Evolutionary conservation across 2,888 invertebrate species (phyloP).

Genomic region (Petrolisthes manimaculis): DNA sequence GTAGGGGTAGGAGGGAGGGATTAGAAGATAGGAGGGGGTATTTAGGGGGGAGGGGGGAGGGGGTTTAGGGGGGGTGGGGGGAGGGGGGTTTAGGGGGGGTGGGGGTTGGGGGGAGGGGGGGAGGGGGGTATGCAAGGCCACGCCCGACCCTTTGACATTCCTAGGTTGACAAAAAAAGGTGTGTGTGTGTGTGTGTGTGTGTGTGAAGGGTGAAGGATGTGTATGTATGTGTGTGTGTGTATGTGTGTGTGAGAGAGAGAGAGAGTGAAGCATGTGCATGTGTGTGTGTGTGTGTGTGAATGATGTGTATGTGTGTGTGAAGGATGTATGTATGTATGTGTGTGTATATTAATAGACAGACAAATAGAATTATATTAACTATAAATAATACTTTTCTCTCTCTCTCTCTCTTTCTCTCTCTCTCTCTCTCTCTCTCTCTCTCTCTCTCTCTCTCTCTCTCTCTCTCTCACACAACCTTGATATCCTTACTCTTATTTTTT

Average conservation of each 20-base stretch:
- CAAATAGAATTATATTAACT: neutral
- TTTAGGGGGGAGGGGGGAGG: neutral
- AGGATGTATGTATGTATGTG: neutral
- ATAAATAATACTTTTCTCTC: neutral
- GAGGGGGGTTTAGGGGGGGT: neutral
- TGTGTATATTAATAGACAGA: neutral
- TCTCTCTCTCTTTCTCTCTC: neutral
- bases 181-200: neutral
- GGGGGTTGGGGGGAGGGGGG: neutral
- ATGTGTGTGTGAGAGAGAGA: too few relatives aligned
- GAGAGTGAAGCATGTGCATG: too few relatives aligned
- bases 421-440: neutral
- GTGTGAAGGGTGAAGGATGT: too few relatives aligned
- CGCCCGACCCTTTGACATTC: slow-evolving; percentile 21
- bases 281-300: too few relatives aligned
- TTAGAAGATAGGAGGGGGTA: neutral
- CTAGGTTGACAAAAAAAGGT: slow-evolving; percentile 12
- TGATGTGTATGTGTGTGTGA: neutral
- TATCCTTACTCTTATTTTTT: neutral
- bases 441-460: neutral
- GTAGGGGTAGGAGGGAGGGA: neutral
- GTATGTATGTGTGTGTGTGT: neutral
- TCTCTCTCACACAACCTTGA: neutral
- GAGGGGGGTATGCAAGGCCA: slow-evolving; percentile 14
- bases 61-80: neutral